These are phyloP conservation scores for Elachura formosa DNA, from an alignment of 2,113 vertebrate species.

Conservation along the genomic window DNA sequence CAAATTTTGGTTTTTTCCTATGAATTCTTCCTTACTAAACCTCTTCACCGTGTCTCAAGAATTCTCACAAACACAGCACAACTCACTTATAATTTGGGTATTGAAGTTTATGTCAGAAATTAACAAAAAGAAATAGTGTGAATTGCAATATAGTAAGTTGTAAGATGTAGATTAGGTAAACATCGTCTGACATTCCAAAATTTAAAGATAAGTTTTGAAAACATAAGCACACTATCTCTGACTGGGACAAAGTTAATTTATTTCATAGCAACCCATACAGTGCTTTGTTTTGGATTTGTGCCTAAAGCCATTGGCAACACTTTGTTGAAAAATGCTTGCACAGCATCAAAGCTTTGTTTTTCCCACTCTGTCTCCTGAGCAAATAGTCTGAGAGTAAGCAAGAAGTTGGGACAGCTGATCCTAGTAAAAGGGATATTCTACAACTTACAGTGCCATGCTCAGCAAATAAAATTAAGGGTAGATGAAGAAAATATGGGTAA, in stretches of 20 bases:
- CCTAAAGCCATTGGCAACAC: neutral
- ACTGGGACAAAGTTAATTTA: neutral
- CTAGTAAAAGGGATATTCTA: neutral
- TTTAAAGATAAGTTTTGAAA: neutral
- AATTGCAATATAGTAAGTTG: neutral
- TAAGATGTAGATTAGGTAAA: neutral
- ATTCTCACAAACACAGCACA: neutral
- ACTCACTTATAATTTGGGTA: neutral
- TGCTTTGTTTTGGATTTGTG: neutral
- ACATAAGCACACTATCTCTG: fast-evolving
- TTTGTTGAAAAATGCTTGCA: neutral
- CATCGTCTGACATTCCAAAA: neutral
- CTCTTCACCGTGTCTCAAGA: neutral
- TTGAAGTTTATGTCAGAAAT: neutral
- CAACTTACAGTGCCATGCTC: neutral
- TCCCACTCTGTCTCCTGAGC: no score
- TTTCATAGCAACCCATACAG: neutral
- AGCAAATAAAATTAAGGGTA: neutral
- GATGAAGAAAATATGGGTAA: neutral
- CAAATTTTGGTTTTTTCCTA: neutral
- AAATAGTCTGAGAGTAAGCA: neutral
- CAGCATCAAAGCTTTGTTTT: neutral
- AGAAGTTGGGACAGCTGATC: neutral
- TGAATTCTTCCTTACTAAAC: neutral
- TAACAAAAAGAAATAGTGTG: neutral